Evolutionary conservation across 2,113 vertebrate species (phyloP), one percentile per base, ranked within the genome.

Genomic region (Leptocoma aspasia): DNA sequence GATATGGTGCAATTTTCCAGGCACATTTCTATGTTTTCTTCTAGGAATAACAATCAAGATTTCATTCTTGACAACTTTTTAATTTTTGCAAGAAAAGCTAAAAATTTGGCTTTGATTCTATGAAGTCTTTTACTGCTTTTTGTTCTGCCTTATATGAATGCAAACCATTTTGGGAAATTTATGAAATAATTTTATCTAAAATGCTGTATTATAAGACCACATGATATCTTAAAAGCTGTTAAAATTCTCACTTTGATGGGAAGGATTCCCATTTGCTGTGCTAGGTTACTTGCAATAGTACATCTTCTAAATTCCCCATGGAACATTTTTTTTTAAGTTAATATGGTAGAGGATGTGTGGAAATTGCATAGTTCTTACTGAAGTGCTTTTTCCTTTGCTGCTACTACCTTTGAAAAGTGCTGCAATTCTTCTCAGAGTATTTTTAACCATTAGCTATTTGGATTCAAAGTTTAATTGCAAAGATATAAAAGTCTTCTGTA

Each of bases 11-110:
- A 85, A 82, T 92, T 97, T 95, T 97, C 92, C 90, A 95, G 87
- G 93, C 96, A 97, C 42, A 35, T 97, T 96, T 97, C 92, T 97
- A 70, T 92, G 91, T 92, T 97, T 95, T 95, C 92, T 95, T 95
- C 92, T 82, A 87, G 88, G 94, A 95, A 83, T 82, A 95, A 88
- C 85, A 92, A 95, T 78, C 89, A 89, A 93, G 92, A 86, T 93
- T 95, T 95, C 82, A 53, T 80, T 93, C 96, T 95, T 95, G 94
- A 97, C 73, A 75, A 79, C 91, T 97, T 97, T 91, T 91, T 69
- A 94, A 69, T 75, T 96, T 95, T 96, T 97, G 76, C 96, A 97
- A 97, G 85, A 90, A 56, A 94, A 95, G 87, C 75, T 92, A 91
- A 96, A 93, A 80, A 77, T n/a, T 89, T 92, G 81, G 81, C 84